Evolutionary conservation across 2,113 vertebrate genomes (phyloP).

Genomic region (Apteryx mantelli): DNA sequence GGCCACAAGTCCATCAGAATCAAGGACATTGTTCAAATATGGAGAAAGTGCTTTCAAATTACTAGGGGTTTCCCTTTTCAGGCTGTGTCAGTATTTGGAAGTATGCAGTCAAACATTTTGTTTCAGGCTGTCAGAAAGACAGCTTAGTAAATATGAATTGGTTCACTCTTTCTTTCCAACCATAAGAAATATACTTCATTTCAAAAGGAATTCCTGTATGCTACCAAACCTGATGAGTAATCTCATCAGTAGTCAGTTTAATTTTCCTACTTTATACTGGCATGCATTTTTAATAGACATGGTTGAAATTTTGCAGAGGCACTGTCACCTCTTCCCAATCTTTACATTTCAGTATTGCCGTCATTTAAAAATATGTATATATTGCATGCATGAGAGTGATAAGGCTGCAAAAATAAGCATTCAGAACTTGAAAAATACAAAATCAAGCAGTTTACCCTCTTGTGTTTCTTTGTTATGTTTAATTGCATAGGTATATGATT

Average conservation of each 20-base stretch:
- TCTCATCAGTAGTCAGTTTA: background rate
- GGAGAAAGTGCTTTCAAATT: background rate
- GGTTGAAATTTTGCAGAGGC: background rate
- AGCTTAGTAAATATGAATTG: background rate
- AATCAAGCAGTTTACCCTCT: background rate
- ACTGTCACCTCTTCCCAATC: background rate
- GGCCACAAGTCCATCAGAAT: background rate
- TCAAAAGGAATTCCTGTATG: background rate
- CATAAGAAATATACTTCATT: background rate
- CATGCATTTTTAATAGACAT: background rate
- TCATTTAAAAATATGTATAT: background rate
- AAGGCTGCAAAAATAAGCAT: background rate
- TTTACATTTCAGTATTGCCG: background rate
- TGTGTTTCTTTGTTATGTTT: background rate
- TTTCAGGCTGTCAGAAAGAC: background rate
- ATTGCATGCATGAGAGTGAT: background rate
- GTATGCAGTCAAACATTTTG: background rate
- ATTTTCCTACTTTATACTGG: background rate
- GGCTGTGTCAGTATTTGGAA: background rate
- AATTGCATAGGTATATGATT: background rate
- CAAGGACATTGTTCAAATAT: fast-evolving
- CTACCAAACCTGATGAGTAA: background rate
- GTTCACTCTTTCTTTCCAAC: background rate
- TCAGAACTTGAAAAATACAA: background rate
- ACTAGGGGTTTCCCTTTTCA: background rate